These are phyloP conservation scores for Acanthurus tractus DNA, from an alignment of 2,797 vertebrate species.

Conservation along the genomic window DNA sequence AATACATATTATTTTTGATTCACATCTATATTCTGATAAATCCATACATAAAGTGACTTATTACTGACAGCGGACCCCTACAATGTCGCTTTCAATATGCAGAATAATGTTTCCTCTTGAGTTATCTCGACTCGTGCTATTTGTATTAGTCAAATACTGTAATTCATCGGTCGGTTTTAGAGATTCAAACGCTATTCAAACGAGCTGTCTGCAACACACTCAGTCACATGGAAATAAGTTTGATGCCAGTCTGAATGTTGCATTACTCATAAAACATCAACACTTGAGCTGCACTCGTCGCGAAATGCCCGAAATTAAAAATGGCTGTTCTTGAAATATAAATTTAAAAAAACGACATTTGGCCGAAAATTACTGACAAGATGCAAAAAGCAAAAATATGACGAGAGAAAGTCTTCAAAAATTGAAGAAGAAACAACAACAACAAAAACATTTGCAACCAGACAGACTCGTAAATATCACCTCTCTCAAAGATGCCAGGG, in stretches of 20 bases:
- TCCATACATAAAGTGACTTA: neutral
- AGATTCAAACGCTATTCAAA: neutral
- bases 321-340: neutral
- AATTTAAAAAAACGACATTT: too few species aligned
- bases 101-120: neutral
- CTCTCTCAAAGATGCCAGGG: conserved; percentile 59
- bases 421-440: conserved; percentile 35
- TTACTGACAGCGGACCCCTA: neutral
- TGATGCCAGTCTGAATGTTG: conserved; percentile 1
- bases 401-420: too few species aligned
- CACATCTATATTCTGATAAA: neutral
- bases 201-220: conserved; percentile 1
- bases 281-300: neutral
- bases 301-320: neutral
- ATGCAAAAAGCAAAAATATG: too few species aligned
- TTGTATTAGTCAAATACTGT: neutral
- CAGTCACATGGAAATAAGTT: conserved; percentile 12
- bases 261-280: neutral
- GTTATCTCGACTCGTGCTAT: neutral
- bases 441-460: conserved; percentile 46
- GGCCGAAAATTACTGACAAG: too few species aligned
- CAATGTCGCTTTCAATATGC: neutral
- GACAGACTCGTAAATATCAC: conserved; percentile 73
- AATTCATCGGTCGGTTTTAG: neutral
- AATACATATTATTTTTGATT: neutral